Percentiles rank a stretch among this genome's conserved stretches.
Conservation (phyloP, 2,888 invertebrate genomes). For the Corbicula japonica region DNA sequence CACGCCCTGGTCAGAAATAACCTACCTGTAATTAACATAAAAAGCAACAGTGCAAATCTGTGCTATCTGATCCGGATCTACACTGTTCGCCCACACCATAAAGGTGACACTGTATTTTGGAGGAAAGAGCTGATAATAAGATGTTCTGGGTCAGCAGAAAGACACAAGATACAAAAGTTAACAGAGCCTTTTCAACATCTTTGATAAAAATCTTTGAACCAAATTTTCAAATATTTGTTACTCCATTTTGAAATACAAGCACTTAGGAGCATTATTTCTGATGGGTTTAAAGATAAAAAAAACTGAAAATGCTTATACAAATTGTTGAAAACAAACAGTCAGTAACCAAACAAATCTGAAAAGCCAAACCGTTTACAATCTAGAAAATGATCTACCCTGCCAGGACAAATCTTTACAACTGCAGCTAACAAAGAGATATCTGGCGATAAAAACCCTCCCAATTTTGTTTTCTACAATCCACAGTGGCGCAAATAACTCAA, state of each 20-base stretch:
- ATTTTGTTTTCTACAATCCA: neutral
- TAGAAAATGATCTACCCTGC: conserved; percentile 15
- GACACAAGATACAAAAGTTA: too few species aligned
- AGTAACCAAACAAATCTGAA: conserved; percentile 18
- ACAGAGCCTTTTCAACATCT: too few species aligned
- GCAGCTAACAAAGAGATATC: conserved; percentile 26
- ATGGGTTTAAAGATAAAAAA: conserved; percentile 9
- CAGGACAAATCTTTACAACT: conserved; percentile 19
- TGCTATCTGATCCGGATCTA: too few species aligned
- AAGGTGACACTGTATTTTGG: too few species aligned
- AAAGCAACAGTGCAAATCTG: too few species aligned
- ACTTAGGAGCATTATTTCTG: too few species aligned
- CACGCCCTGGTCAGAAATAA: too few species aligned
- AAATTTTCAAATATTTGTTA: conserved; percentile 2
- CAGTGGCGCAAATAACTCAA: conserved; percentile 9
- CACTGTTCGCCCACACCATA: too few species aligned
- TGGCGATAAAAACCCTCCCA: neutral
- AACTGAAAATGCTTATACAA: conserved; percentile 1
- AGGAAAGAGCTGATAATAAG: too few species aligned
- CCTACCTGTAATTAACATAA: too few species aligned
- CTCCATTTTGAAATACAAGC: conserved; percentile 3
- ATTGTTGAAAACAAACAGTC: conserved; percentile 16
- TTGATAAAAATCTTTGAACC: conserved; percentile 10
- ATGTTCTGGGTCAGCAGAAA: too few species aligned
- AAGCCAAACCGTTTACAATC: conserved; percentile 26